Percentiles rank a stretch among this genome's conserved stretches.
Evolutionary conservation across 2,797 vertebrate species (phyloP).

Genomic region (Myiotriccus ornatus): DNA sequence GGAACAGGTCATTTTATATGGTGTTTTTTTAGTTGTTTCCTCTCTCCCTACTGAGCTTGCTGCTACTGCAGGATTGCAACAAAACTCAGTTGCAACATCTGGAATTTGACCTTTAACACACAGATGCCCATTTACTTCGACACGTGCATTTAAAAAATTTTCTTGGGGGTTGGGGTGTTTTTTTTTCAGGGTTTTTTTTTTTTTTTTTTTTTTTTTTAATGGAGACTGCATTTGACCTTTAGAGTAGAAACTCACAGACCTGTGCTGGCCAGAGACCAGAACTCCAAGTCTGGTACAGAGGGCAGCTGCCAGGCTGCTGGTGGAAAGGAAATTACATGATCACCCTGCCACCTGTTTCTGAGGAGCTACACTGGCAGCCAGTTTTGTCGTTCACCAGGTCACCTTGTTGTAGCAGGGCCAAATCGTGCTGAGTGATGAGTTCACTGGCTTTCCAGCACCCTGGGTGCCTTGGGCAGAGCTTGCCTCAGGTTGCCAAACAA

Average conservation of each 20-base stretch:
- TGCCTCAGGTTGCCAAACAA: background rate
- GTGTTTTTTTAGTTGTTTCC: background rate
- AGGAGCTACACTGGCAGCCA: background rate
- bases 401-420: slow-evolving; percentile 28
- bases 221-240: background rate
- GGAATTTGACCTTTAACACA: slow-evolving; percentile 48
- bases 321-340: slow-evolving; percentile 54
- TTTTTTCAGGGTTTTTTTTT: no score
- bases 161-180: background rate
- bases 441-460: background rate
- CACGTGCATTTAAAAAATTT: background rate
- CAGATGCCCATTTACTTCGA: background rate
- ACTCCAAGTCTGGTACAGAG: background rate
- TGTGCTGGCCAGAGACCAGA: slow-evolving; percentile 33
- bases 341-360: slow-evolving; percentile 26
- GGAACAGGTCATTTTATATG: background rate
- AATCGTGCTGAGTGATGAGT: slow-evolving; percentile 19
- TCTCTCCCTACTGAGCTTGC: background rate
- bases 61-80: background rate
- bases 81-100: slow-evolving; percentile 14
- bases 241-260: background rate
- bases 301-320: slow-evolving; percentile 33
- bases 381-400: background rate
- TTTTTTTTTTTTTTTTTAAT: background rate
- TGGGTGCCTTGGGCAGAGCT: background rate